Evolutionary conservation across 2,113 vertebrate species (phyloP), one percentile per base, ranked within the genome.

Genomic region (Hippocampus barbouri): DNA sequence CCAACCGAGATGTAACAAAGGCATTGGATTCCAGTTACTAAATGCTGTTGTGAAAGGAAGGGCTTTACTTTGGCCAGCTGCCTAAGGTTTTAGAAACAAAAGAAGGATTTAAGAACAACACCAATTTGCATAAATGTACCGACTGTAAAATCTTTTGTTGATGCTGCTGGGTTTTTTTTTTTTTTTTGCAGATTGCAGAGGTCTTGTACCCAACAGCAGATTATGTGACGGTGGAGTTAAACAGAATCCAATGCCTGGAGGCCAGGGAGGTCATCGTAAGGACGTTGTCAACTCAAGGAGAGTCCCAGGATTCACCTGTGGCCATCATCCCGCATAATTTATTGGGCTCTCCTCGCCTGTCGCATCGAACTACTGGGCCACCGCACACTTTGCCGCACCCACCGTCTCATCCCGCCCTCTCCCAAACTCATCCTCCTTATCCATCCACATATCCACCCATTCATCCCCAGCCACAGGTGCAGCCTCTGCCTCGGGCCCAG

Each of bases 271-370:
- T 99, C 80, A 94, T 94, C 0, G 96, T 99, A 72, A 93, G 96
- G 79, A 99, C 97, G 1, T 91, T 98, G 68, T 99, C 96, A 0
- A 92, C 88, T 0, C 96, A 99, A 86, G 97, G 97, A 64, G 97
- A 99, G 83, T 99, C 97, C 0, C 82, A 92, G 86, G 97, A 99
- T 89, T 98, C 97, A 0, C 66, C 85, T 10, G 79, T 77, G 18
- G 94, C 94, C 77, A 30, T 91, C 78, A 92, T 99, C 65, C 96
- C 96, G 21, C 78, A 93, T 5, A 94, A 92, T 80, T 93, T 98
- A 80, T 91, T 98, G 93, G 93, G 93, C 89, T 93, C 94, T 86
- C 94, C 95, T 9, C 84, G 84, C 21, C 89, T 94, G 20, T 91
- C 92, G 68, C 92, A 87, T 60, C 89, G 91, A 83, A 90, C 93